These are phyloP conservation scores for Brachionus asplanchnoidis DNA, from an alignment of 1,140 invertebrate species.

Conservation along the genomic window DNA sequence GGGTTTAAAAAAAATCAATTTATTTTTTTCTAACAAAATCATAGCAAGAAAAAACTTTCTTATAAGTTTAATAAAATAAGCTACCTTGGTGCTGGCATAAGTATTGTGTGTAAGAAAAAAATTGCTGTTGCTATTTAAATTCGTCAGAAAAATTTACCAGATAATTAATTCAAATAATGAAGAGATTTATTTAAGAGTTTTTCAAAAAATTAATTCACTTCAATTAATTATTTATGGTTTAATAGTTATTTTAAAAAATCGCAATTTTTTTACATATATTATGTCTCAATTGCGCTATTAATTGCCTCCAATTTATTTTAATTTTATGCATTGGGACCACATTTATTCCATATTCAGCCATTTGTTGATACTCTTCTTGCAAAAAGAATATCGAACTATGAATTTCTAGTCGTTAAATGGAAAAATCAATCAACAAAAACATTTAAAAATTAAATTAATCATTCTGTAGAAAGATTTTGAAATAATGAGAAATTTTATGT, in stretches of 20 bases:
- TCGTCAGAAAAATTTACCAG: not conserved
- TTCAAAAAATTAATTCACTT: too few relatives aligned
- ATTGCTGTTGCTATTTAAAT: not conserved
- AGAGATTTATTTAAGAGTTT: too few relatives aligned
- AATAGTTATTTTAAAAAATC: not conserved
- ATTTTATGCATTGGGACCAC: not conserved
- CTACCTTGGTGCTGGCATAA: not conserved
- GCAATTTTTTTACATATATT: not conserved
- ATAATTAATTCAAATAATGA: too few relatives aligned
- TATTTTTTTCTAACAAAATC: too few relatives aligned
- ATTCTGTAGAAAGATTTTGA: not conserved
- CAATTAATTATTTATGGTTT: not conserved
- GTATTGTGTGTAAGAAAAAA: not conserved
- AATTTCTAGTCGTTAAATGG: too few relatives aligned
- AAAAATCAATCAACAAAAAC: not conserved
- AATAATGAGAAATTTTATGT: too few relatives aligned
- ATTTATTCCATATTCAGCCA: not conserved
- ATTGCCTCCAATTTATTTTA: not conserved
- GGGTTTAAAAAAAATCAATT: not conserved
- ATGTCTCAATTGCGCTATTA: not conserved
- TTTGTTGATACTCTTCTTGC: not conserved
- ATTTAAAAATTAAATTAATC: not conserved
- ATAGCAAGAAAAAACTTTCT: too few relatives aligned
- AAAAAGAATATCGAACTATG: too few relatives aligned
- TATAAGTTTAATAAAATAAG: not conserved